Base-by-base conservation (phyloP, 2,113 vertebrate genomes). In the Aegotheles bennettii region DNA sequence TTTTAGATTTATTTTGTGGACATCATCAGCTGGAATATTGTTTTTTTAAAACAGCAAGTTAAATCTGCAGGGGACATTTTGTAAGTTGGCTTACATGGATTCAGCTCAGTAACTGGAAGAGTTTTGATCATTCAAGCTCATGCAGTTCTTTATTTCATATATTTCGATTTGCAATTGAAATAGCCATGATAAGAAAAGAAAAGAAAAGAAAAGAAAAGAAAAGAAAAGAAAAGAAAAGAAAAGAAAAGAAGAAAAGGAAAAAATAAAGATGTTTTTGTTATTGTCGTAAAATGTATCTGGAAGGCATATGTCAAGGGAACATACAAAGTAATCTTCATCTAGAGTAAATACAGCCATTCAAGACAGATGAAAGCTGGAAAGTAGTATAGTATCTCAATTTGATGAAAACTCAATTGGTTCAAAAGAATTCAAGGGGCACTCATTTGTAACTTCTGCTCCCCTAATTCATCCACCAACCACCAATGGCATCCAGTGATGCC, bases 241-340 rank as follows among this genome's bases (percentile, higher is more conserved):
- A 18, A 48, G 24, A 48, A 6, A 48, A 25, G 13, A 11, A 48
- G 8, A 48, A 48, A 23, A 23, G 8, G 18, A 45, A 45, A 45
- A 47, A 47, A 47, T 7, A 47, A 70, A 57, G 24, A 25, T 25
- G 11, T 38, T 94, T 95, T 82, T 86, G 61, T 81, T 95, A 67
- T 73, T 95, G 93, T 77, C 76, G 59, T 97, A 96, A 94, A 94
- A 91, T 69, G 56, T 97, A 83, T 88, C 95, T 94, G 81, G 92
- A 96, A 98, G 95, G 79, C 93, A 84, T 93, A 78, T 94, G 95
- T 96, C 95, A 93, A 89, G 54, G 68, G 61, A 96, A 93, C 75
- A 82, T 94, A 87, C 26, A 20, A 80, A 86, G 71, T 94, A 82
- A 96, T 97, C 96, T 97, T 96, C 92, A 96, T 97, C 74, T 89